A percentile compares a stretch with the other conserved stretches of the same genome.
Evolutionary conservation across 2,797 vertebrate species (phyloP).

Genomic region (Melanotaenia maccullochi): DNA sequence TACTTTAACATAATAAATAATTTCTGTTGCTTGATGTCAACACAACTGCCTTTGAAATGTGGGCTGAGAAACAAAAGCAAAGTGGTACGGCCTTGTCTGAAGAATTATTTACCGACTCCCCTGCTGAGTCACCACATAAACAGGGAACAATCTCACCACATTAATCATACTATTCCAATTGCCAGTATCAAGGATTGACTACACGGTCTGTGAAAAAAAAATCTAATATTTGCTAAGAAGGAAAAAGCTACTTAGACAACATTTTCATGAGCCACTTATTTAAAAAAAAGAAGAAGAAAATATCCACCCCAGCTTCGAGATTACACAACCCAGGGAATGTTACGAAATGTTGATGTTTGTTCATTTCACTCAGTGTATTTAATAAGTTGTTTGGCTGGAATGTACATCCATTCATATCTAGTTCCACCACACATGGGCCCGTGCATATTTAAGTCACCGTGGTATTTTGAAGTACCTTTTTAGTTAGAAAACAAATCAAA

Average conservation of each 20-base stretch:
- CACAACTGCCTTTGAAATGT: slow-evolving; percentile 12
- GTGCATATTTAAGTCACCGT: neutral
- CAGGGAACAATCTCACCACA: slow-evolving; percentile 33
- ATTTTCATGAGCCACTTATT: neutral
- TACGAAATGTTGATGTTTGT: neutral
- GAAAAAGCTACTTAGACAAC: slow-evolving; percentile 6
- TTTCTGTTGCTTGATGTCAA: slow-evolving; percentile 21
- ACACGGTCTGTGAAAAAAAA: slow-evolving; percentile 16
- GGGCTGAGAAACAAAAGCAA: slow-evolving; percentile 17
- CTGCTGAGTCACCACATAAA: slow-evolving; percentile 40
- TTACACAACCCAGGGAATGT: neutral
- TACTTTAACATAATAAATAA: slow-evolving; percentile 8
- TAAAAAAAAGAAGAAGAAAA: neutral
- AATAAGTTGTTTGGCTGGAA: neutral
- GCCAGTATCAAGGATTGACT: slow-evolving; percentile 10
- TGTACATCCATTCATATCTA: no score
- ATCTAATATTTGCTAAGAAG: slow-evolving; percentile 40
- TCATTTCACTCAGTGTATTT: neutral
- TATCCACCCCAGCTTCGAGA: neutral
- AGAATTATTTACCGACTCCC: slow-evolving; percentile 28
- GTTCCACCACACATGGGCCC: no score
- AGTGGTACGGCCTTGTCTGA: slow-evolving; percentile 12
- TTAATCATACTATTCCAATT: slow-evolving; percentile 41
- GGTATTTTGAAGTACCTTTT: neutral
- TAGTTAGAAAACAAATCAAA: neutral